Conservation (phyloP, 2,888 invertebrate species). For the Camptogramma bilineatum region DNA sequence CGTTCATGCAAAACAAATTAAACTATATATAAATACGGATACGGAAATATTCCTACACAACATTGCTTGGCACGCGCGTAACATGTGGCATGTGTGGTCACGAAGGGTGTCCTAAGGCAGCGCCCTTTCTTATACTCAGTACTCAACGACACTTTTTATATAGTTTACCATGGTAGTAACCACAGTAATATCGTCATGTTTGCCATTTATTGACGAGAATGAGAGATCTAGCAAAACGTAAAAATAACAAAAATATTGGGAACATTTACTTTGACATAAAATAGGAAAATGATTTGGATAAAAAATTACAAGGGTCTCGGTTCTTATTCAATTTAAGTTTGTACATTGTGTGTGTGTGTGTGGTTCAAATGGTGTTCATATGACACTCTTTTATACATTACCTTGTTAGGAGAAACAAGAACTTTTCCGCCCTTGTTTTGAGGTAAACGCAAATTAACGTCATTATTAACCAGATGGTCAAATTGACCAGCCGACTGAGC, state of each 20-base stretch:
- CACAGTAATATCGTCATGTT: too few species aligned
- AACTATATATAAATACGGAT: neutral
- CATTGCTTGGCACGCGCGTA: constrained; percentile 24
- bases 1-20: too few species aligned
- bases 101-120: constrained; percentile 13
- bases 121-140: constrained; percentile 19
- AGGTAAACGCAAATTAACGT: constrained; percentile 50
- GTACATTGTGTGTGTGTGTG: too few species aligned
- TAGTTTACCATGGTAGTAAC: neutral
- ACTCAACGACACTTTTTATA: constrained; percentile 15
- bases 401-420: neutral
- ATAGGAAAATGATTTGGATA: too few species aligned
- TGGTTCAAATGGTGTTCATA: too few species aligned
- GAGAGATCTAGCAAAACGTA: too few species aligned
- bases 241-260: too few species aligned
- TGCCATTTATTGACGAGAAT: too few species aligned
- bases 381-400: too few species aligned
- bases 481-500: constrained; percentile 54
- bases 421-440: constrained; percentile 40
- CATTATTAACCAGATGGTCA: constrained; percentile 69
- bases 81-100: constrained; percentile 22
- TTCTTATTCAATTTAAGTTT: too few species aligned
- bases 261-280: too few species aligned
- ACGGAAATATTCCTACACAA: constrained; percentile 13
- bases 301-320: too few species aligned